Base-by-base conservation (phyloP, 2,888 invertebrate species). In the Andrena fulva region DNA sequence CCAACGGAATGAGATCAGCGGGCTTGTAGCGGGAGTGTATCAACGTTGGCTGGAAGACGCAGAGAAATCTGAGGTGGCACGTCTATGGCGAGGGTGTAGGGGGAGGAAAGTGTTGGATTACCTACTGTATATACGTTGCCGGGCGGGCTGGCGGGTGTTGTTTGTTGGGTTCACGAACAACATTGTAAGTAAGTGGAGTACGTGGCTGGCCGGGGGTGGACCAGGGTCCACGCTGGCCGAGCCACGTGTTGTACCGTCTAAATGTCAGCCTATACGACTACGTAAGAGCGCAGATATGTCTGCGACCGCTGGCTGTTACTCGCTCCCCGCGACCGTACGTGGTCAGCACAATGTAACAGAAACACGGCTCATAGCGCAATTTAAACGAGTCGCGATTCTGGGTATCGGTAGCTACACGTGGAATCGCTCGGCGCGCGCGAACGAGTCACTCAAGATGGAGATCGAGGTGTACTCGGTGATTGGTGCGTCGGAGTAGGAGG, bases 141-240 rank as follows among this genome's bases (percentile, higher is more conserved):
- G 33, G 80, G 72, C 59, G 50, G 87, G 72, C 69, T 64, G 78
- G 67, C 78, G 70, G 74, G 77, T 82, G 82, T 79, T 90, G 87
- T 90, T 90, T 89, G 87, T 85, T 88, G 80, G 80, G 81, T 80
- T 76, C 78, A 48, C 80, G 78, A 75, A 84, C 89, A 87, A 89
- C 89, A 89, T 89, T 89, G 89, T 90, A 87, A 87, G 89, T 86
- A 89, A 89, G 82, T 77, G 80, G 87, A 87, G 88, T 80, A 85
- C 78, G 70, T 35, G 59, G 42, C 3, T 54, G 27, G 64, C 16
- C 24, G 20, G 73, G 74, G 66, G 72, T 48, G n/a, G 63, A 59
- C 60, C 31, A 27, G 48, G 52, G 63, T 27, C 54, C 72, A 48
- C n/a, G 70, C 8, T 29, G 70, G 27, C 12, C 35, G 67, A 33